Percentiles rank a stretch among this genome's conserved stretches.
Evolutionary conservation across 2,797 vertebrate species (phyloP).

Genomic region (Podargus strigoides): DNA sequence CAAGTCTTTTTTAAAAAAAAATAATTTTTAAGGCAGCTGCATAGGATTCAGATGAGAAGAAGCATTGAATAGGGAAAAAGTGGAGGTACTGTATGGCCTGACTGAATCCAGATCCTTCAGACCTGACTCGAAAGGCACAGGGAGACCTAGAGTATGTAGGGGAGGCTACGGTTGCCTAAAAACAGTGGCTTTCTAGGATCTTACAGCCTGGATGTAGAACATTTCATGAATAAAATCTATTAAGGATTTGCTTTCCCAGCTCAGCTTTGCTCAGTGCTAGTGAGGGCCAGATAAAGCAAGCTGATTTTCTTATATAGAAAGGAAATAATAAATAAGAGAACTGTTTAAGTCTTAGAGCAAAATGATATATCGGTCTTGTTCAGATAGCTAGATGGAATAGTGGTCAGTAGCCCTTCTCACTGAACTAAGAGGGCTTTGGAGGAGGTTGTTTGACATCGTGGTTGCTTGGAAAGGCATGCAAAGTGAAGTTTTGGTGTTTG

Average conservation of each 20-base stretch:
- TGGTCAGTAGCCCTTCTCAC: neutral
- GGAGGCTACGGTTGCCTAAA: neutral
- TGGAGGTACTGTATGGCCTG: neutral
- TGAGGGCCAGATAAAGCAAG: neutral
- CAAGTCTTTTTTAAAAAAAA: no score
- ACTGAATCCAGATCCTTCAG: neutral
- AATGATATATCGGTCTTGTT: neutral
- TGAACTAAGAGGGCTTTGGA: neutral
- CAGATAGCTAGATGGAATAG: neutral
- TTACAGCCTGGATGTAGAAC: neutral
- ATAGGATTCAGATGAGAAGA: neutral
- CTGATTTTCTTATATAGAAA: neutral
- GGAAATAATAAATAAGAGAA: neutral
- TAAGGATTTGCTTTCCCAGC: neutral
- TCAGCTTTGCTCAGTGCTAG: neutral
- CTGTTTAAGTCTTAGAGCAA: neutral
- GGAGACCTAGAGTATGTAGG: neutral
- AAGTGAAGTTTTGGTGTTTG: no score
- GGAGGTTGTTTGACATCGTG: neutral
- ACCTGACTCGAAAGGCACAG: fast-evolving
- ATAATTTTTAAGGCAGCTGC: neutral
- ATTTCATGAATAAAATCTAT: neutral
- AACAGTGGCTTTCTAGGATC: neutral
- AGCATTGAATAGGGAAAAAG: neutral
- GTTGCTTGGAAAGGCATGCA: neutral